Evolutionary conservation across 2,888 invertebrate species (phyloP), one percentile per base, ranked within the genome.

Genomic region (Oscheius sp.): DNA sequence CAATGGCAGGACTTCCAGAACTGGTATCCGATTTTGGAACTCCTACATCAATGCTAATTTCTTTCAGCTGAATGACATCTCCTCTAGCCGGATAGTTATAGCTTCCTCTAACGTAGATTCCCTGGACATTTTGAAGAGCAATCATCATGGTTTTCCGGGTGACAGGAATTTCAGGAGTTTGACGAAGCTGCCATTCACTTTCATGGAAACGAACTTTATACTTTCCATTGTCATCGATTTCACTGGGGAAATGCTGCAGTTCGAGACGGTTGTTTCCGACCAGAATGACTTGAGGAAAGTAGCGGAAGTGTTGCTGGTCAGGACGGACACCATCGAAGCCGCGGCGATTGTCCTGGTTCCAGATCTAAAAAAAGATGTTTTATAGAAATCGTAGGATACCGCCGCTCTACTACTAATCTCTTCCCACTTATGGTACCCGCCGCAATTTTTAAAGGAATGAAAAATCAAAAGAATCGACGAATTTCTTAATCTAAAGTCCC

Each of bases 121-220:
- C 76, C 69, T 92, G 91, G 0, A 97, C 88, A 81, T 93, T 92
- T 85, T 94, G 94, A 70, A 97, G 89, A 0, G 93, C 92, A n/a
- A 94, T 90, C 95, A 97, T 94, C 83, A 97, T 89, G 33, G 92
- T 91, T 69, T 91, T 90, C 36, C 93, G 89, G 45, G 91, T 91
- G 0, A 94, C 91, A 20, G 87, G 51, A 3, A 77, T 81, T 54
- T 88, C 86, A 0, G 90, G 90, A 57, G 89, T 88, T 74, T 89
- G 86, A 86, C 90, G 90, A 78, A 91, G 88, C 72, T 89, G 88
- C 95, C 95, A 95, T 65, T 91, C 88, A 30, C 83, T 81, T 79
- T 87, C 78, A 70, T 85, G 84, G 24, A 84, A 72, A 9, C 82
- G 75, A n/a, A 84, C 64, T 69, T 88, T 87, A 78, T 90, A 89